These are phyloP conservation scores for Tiaroga cobitis DNA, from an alignment of 2,797 vertebrate species.

Conservation along the genomic window DNA sequence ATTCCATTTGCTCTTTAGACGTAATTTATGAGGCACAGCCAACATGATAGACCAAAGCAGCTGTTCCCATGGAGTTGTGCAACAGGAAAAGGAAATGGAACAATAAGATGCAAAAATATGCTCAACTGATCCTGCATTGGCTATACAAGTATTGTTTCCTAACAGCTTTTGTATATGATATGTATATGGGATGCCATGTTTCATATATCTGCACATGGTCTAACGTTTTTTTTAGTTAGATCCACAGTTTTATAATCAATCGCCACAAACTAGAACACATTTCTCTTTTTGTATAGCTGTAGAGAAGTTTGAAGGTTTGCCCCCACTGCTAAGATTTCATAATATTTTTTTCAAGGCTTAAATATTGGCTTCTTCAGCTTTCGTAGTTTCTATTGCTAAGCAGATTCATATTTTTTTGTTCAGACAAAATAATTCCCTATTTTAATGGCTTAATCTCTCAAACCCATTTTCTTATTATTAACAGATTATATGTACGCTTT, in stretches of 20 bases:
- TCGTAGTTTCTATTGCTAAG: not conserved
- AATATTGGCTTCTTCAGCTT: not conserved
- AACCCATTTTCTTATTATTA: not conserved
- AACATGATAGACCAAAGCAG: constrained; percentile 26
- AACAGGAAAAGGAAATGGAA: constrained; percentile 8
- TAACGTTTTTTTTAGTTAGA: not conserved
- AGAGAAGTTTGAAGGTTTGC: not conserved
- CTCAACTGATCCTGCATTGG: not conserved
- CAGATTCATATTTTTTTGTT: not conserved
- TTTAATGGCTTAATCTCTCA: not conserved
- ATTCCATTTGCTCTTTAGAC: constrained; percentile 6
- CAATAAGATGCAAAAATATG: no score
- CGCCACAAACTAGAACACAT: not conserved
- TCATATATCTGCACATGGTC: not conserved
- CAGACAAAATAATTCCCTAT: not conserved
- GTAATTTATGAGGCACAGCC: constrained; percentile 7
- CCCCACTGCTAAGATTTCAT: not conserved
- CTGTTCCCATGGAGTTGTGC: constrained; percentile 5
- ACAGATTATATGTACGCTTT: not conserved
- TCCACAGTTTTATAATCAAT: not conserved
- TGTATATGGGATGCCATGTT: not conserved
- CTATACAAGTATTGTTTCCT: not conserved
- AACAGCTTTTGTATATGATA: not conserved
- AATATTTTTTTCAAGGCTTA: not conserved
- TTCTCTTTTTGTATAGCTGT: not conserved